Conservation (phyloP, 1,140 invertebrate species). For the Drosophila gunungcola region DNA sequence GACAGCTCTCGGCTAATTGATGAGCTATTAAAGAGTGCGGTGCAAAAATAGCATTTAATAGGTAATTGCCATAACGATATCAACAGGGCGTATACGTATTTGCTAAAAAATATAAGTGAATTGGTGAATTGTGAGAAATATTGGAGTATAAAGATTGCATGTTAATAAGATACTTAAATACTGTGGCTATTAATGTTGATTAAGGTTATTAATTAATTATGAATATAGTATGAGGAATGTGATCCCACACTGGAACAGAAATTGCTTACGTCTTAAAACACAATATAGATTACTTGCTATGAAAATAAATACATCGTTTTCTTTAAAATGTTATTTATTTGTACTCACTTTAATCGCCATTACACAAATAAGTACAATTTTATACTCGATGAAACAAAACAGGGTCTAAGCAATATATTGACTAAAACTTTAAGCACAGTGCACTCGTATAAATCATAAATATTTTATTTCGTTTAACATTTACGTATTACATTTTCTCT, state of each 20-base stretch:
- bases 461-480: not conserved
- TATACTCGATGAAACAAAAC: no score
- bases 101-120: not conserved
- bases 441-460: no score
- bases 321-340: no score
- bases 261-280: no score
- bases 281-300: no score
- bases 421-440: no score
- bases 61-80: slow-evolving; percentile 4
- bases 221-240: no score
- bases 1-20: slow-evolving; percentile 51
- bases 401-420: no score
- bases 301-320: no score
- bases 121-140: not conserved
- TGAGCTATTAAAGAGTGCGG: slow-evolving; percentile 22
- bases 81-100: slow-evolving; percentile 45
- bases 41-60: slow-evolving; percentile 29
- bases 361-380: no score
- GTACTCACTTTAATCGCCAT: no score
- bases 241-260: no score
- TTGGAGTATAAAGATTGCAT: not conserved
- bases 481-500: not conserved
- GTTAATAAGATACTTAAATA: not conserved
- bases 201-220: not conserved
- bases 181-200: not conserved